These are phyloP conservation scores for Stomorhina lunata DNA, from an alignment of 2,888 invertebrate species.

Conservation along the genomic window DNA sequence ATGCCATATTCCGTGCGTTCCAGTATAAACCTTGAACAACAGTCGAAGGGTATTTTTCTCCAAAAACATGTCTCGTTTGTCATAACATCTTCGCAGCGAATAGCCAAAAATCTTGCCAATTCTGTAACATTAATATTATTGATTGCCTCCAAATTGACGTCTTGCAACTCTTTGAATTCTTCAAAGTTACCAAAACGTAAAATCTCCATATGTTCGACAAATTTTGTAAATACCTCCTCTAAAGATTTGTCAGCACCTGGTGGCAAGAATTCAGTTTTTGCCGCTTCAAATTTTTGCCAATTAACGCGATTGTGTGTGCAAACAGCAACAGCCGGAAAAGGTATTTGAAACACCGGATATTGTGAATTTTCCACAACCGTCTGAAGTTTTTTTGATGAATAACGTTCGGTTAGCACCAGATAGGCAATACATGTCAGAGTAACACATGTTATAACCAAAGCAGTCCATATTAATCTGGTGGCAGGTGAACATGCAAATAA, in stretches of 20 bases:
- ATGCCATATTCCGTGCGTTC: conserved; percentile 80
- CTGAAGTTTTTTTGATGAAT: conserved; percentile 72
- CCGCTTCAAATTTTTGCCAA: conserved; percentile 74
- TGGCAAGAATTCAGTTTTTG: conserved; percentile 72
- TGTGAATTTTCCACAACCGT: conserved; percentile 78
- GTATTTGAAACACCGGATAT: conserved; percentile 75
- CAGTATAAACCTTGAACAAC: conserved; percentile 79
- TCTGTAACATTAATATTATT: conserved; percentile 72
- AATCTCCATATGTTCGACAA: conserved; percentile 72
- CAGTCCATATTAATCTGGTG: conserved; percentile 73
- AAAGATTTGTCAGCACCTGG: conserved; percentile 69
- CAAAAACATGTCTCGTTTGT: conserved; percentile 76
- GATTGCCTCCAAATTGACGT: conserved; percentile 73
- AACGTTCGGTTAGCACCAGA: conserved; percentile 72
- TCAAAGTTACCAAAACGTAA: conserved; percentile 75
- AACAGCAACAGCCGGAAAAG: conserved; percentile 77
- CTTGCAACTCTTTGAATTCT: conserved; percentile 70
- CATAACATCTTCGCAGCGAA: conserved; percentile 79
- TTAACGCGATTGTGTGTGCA: conserved; percentile 77
- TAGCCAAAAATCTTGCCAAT: conserved; percentile 69
- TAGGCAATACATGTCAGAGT: conserved; percentile 71
- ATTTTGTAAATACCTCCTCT: conserved; percentile 68
- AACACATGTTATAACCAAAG: conserved; percentile 72
- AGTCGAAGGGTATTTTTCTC: conserved; percentile 77
- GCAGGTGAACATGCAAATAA: background rate